phyloP scores from a whole-genome alignment of 2,888 invertebrate genomes.

The Athalia circularis region DNA sequence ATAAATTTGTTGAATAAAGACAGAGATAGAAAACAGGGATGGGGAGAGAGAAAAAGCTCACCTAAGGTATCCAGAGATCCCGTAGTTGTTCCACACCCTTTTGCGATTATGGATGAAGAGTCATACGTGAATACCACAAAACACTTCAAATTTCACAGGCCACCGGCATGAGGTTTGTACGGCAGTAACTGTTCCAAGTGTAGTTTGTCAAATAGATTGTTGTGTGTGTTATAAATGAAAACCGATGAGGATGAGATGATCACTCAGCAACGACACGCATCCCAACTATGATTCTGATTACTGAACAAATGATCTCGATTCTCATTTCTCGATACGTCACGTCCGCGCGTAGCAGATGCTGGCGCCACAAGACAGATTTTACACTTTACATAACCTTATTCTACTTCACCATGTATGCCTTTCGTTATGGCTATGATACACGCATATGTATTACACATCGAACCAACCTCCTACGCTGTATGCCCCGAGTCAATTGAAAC shows the following conservation, averaged over 20 bases:
- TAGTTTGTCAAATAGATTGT: neutral
- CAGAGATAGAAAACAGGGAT: neutral
- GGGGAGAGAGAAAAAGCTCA: conserved; percentile 9
- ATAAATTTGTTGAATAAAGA: too few relatives aligned
- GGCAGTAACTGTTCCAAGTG: neutral
- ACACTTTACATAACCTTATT: conserved; percentile 42
- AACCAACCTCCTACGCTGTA: too few relatives aligned
- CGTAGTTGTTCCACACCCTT: conserved; percentile 42
- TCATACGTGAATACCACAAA: conserved; percentile 17
- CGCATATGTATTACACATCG: too few relatives aligned
- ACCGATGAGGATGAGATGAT: conserved; percentile 2
- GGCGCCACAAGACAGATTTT: conserved; percentile 38
- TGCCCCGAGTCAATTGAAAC: neutral
- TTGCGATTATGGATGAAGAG: conserved; percentile 15
- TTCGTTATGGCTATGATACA: too few relatives aligned
- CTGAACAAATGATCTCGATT: conserved; percentile 58
- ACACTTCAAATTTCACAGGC: neutral
- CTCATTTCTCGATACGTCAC: conserved; percentile 39
- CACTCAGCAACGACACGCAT: conserved; percentile 57
- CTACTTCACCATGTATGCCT: neutral
- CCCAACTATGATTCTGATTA: conserved; percentile 62
- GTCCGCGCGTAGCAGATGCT: conserved; percentile 44
- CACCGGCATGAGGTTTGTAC: conserved; percentile 11
- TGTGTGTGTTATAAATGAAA: neutral
- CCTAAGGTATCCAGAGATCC: conserved; percentile 36